A percentile compares a stretch with the other conserved stretches of the same genome.
These are phyloP conservation scores for Zapus hudsonius DNA, from an alignment of 2,113 vertebrate species.

Conservation along the genomic window DNA sequence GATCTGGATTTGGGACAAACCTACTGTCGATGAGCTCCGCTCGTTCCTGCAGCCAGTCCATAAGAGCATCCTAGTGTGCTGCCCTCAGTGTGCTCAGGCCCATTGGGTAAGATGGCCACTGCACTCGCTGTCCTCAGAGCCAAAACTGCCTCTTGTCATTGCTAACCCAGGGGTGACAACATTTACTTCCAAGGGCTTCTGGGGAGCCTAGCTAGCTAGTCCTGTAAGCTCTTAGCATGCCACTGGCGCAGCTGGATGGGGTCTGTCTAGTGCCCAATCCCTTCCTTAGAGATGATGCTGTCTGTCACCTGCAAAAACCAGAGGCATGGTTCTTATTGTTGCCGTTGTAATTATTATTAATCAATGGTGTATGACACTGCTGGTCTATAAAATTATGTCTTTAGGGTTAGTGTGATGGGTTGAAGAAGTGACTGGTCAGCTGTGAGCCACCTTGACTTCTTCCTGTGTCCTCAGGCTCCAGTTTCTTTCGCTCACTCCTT, in stretches of 20 bases:
- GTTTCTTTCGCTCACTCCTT: background rate
- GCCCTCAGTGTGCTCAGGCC: background rate
- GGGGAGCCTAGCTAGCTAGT: background rate
- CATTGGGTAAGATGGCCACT: background rate
- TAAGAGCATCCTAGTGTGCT: background rate
- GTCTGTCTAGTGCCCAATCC: background rate
- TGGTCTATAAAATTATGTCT: background rate
- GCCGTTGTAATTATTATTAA: background rate
- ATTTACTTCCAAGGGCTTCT: background rate
- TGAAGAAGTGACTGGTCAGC: background rate
- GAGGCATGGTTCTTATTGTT: background rate
- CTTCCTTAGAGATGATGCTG: background rate
- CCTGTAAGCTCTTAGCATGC: background rate
- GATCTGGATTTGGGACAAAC: background rate
- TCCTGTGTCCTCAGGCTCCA: background rate
- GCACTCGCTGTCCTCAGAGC: background rate
- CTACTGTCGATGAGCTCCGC: background rate
- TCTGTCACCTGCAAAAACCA: background rate
- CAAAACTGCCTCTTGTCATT: background rate
- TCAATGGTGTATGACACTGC: background rate
- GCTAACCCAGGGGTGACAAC: background rate
- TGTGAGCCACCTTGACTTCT: background rate
- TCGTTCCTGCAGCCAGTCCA: background rate
- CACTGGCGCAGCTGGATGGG: background rate
- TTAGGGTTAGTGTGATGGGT: background rate